phyloP scores from a whole-genome alignment of 2,113 vertebrate genomes.

The Malurus cyaneus region DNA sequence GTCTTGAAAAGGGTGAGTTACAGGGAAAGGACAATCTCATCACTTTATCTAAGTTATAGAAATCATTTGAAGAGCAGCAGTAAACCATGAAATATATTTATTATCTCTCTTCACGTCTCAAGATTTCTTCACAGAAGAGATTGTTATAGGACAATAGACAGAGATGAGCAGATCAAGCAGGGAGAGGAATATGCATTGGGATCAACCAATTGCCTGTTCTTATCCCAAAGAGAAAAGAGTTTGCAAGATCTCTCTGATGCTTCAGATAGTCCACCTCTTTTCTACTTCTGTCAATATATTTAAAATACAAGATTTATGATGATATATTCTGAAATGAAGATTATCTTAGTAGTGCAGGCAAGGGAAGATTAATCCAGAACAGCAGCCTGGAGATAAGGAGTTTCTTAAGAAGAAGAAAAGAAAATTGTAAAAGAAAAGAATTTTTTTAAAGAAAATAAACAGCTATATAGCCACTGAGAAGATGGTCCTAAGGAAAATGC shows the following conservation, averaged over 20 bases:
- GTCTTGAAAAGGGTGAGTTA: not conserved
- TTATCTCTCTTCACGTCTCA: not conserved
- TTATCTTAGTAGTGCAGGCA: not conserved
- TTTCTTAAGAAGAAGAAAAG: not conserved
- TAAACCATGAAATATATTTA: not conserved
- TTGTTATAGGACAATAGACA: not conserved
- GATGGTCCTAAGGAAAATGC: not conserved
- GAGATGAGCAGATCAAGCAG: not conserved
- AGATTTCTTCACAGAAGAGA: not conserved
- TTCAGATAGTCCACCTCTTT: not conserved
- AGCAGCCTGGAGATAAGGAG: not conserved
- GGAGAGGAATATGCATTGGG: not conserved
- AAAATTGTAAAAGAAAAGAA: not conserved
- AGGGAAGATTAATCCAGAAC: not conserved
- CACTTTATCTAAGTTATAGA: not conserved
- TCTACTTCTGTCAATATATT: not conserved
- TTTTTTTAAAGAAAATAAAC: not conserved
- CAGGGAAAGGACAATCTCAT: not conserved
- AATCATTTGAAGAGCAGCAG: not conserved
- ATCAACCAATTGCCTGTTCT: not conserved
- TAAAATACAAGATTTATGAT: not conserved
- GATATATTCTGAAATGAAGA: not conserved
- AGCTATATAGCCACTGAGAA: not conserved
- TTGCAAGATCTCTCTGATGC: not conserved
- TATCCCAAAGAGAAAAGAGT: not conserved